Evolutionary conservation across 2,888 invertebrate genomes (phyloP), one percentile per base, ranked within the genome.

Genomic region (Sesamia inferens): DNA sequence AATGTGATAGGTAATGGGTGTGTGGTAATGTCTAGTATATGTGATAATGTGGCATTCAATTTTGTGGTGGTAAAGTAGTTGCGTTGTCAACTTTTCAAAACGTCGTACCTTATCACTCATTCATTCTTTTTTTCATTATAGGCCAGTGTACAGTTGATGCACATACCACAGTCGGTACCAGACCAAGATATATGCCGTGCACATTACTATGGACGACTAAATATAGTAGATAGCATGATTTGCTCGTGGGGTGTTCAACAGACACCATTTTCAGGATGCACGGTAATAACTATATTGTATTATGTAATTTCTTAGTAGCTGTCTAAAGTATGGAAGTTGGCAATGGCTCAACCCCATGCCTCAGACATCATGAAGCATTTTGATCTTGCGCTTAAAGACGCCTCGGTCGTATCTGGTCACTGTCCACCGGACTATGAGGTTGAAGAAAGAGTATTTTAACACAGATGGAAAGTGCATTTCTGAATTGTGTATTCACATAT

Each of bases 101-200:
- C n/a, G n/a, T n/a, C n/a, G 8, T 64, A 19, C 7, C 47, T 11
- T 13, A 55, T 10, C 13, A 66, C 5, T 42, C 5, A 14, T 16
- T 42, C 1, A 0, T 48, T n/a, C 55, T 44, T 5, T 13, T 5
- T 13, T 67, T 44, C 13, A 2, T 76, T 51, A 22, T 48, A 76
- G 76, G 68, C 76, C 14, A 76, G 57, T 68, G 68, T 76, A 19
- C 68, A 62, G 10, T 39, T 76, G 31, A 44, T 57, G 75, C 44
- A 61, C 6, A 7, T 68, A 10, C 0, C 0, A 11, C 44, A 74
- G 13, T 16, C 2, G 7, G 13, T 61, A 7, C 0, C 1, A 0
- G 7, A 39, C 0, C 31, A 7, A 8, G 1, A 0, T 0, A 0
- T 0, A n/a, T 74, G 74, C n/a, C 13, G 16, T 5, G 4, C 16